Percentiles rank a stretch among this genome's conserved stretches.
These are phyloP conservation scores for Condylura cristata DNA, from an alignment of 2,113 vertebrate species.

Conservation along the genomic window DNA sequence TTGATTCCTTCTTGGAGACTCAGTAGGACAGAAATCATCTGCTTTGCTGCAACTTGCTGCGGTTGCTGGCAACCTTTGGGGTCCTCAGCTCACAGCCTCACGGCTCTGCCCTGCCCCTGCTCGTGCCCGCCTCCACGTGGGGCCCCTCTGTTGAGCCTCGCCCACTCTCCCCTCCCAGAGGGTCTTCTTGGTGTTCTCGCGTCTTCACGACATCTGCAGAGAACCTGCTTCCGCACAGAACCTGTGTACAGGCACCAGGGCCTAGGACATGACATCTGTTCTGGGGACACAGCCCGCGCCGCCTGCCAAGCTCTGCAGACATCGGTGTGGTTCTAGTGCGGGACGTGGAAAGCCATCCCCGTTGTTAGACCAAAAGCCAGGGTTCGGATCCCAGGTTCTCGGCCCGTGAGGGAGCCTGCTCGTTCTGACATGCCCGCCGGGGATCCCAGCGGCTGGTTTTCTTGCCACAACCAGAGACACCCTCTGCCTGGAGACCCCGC, in stretches of 20 bases:
- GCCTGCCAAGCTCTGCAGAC: not conserved
- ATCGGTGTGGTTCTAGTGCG: not conserved
- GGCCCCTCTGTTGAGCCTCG: not conserved
- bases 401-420: accelerated
- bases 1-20: not conserved
- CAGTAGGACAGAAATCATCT: not conserved
- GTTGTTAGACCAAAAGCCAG: not conserved
- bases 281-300: not conserved
- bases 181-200: too few relatives aligned
- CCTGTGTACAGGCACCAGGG: not conserved
- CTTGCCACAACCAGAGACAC: not conserved
- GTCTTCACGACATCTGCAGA: not conserved
- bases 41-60: not conserved
- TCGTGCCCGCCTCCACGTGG: not conserved
- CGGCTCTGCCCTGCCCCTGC: not conserved
- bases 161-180: not conserved
- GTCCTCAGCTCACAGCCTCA: not conserved
- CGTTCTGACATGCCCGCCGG: not conserved
- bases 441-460: too few relatives aligned
- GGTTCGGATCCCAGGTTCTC: not conserved
- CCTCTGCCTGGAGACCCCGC: not conserved
- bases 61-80: not conserved
- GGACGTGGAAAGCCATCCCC: not conserved
- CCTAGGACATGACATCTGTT: not conserved
- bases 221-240: not conserved